Percentiles rank a stretch among this genome's conserved stretches.
These are phyloP conservation scores for Neodiprion virginianus DNA, from an alignment of 1,140 invertebrate genomes.

Conservation along the genomic window DNA sequence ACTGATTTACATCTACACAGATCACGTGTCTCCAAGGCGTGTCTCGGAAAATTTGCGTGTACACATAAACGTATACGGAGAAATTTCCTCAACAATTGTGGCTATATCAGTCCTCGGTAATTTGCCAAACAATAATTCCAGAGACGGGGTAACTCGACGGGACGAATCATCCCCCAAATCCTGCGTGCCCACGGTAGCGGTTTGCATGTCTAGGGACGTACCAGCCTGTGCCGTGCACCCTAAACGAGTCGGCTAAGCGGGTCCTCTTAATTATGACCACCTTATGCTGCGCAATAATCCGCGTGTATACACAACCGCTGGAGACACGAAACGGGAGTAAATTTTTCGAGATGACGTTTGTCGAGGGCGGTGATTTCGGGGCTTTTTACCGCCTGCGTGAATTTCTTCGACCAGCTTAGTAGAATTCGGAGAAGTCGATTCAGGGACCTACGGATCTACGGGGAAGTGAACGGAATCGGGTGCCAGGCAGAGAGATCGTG, in stretches of 20 bases:
- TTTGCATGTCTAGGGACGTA: constrained; percentile 7
- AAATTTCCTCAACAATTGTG: not conserved
- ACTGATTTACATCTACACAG: not conserved
- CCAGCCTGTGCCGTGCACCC: not conserved
- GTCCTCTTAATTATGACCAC: not conserved
- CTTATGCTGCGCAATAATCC: too few species aligned
- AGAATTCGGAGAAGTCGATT: too few species aligned
- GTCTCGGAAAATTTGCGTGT: not conserved
- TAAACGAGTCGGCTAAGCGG: not conserved
- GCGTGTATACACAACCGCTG: not conserved
- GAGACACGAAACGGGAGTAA: not conserved
- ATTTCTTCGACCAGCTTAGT: too few species aligned
- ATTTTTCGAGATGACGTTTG: too few species aligned
- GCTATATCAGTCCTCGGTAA: not conserved
- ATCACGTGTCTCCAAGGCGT: not conserved
- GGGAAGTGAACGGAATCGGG: not conserved
- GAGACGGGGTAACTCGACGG: not conserved
- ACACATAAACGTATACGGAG: not conserved
- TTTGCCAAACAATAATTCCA: not conserved
- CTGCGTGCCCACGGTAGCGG: not conserved
- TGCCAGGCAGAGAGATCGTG: not conserved
- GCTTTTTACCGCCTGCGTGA: too few species aligned
- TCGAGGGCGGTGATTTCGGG: too few species aligned
- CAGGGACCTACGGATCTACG: not conserved
- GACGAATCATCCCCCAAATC: not conserved